phyloP scores from a whole-genome alignment of 2,113 vertebrate genomes.

The Leiothrix lutea region DNA sequence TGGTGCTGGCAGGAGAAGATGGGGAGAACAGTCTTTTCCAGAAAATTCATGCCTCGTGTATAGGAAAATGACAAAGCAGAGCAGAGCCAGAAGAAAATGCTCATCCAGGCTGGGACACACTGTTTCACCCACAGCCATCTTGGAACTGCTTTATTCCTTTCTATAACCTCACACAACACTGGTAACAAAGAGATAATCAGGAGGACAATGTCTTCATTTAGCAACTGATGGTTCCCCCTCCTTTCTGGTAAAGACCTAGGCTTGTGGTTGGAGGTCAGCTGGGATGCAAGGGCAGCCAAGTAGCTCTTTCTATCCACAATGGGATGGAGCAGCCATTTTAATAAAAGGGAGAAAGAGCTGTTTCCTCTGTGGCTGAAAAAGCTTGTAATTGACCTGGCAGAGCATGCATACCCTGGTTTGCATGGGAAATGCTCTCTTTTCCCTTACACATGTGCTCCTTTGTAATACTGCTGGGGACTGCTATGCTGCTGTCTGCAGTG shows the following conservation, averaged over 20 bases:
- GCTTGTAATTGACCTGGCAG: conserved; percentile 45
- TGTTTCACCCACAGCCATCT: background rate
- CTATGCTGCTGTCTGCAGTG: background rate
- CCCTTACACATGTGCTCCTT: background rate
- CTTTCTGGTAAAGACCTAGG: conserved; percentile 13
- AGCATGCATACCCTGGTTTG: conserved; percentile 5
- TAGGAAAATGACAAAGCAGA: background rate
- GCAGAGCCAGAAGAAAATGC: background rate
- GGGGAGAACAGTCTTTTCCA: background rate
- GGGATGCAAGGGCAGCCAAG: conserved; percentile 8
- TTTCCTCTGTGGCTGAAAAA: conserved; percentile 21
- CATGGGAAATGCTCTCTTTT: conserved; percentile 20
- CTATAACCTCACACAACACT: background rate
- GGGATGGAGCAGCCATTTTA: conserved; percentile 1
- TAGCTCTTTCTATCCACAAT: background rate
- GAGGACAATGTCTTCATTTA: conserved; percentile 35
- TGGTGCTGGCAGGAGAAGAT: background rate
- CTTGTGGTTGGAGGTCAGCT: conserved; percentile 21
- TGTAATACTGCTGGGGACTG: background rate
- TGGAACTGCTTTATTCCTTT: conserved; percentile 1
- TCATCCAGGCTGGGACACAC: background rate
- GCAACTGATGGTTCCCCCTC: background rate
- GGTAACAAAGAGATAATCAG: background rate
- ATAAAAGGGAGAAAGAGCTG: conserved; percentile 15
- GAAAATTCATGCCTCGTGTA: background rate